Evolutionary conservation across 2,888 invertebrate species (phyloP).

Genomic region (Chrysotoxum bicinctum): DNA sequence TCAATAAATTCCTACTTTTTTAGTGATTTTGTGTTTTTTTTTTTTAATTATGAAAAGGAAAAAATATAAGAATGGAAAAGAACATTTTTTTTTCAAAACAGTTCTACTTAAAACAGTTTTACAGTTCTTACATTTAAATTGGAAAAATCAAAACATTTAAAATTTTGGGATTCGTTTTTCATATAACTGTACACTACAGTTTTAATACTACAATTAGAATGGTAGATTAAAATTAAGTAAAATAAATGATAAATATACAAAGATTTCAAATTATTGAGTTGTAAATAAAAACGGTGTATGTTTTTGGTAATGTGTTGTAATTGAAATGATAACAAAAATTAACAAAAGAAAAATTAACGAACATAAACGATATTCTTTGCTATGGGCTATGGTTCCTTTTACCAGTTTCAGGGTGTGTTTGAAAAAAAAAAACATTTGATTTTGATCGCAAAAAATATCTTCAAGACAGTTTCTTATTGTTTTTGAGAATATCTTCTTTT

Average conservation of each 20-base stretch:
- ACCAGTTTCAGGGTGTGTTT: neutral
- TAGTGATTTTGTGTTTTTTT: constrained; percentile 34
- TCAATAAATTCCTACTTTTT: constrained; percentile 47
- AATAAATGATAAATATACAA: constrained; percentile 23
- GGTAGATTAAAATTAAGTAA: constrained; percentile 15
- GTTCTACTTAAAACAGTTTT: constrained; percentile 62
- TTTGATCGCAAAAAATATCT: too few relatives aligned
- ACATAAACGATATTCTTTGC: neutral
- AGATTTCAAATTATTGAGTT: constrained; percentile 45
- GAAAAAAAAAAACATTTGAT: too few relatives aligned
- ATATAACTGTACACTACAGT: constrained; percentile 66
- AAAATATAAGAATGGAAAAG: constrained; percentile 45
- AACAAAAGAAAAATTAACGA: neutral
- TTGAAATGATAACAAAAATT: constrained; percentile 23
- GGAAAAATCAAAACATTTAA: constrained; percentile 47
- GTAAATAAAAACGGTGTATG: constrained; percentile 15
- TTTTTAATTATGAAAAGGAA: constrained; percentile 46
- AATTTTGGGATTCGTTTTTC: constrained; percentile 39
- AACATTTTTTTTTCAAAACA: constrained; percentile 55
- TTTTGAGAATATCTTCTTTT: too few relatives aligned
- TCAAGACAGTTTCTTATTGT: too few relatives aligned
- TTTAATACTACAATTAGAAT: constrained; percentile 64
- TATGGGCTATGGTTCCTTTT: constrained; percentile 14
- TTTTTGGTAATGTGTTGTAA: constrained; percentile 50
- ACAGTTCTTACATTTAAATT: constrained; percentile 52